phyloP scores from a whole-genome alignment of 1,140 invertebrate genomes.

The Drusus annulatus region DNA sequence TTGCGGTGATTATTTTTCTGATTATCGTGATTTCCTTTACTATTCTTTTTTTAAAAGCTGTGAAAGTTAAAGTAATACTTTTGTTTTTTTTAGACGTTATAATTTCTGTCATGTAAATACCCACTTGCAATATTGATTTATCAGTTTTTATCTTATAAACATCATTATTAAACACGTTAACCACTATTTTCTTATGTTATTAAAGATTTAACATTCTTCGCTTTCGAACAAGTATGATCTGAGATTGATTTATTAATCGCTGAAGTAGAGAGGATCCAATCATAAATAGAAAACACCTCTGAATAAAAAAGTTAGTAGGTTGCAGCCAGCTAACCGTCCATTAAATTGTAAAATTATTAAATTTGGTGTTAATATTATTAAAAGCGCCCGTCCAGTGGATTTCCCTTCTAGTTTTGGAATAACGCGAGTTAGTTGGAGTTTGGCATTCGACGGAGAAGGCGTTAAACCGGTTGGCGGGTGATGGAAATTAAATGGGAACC shows the following conservation, averaged over 20 bases:
- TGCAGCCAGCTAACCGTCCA: not conserved
- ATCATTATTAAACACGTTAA: no score
- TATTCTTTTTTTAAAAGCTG: no score
- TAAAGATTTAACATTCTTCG: no score
- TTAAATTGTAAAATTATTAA: no score
- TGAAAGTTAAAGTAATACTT: no score
- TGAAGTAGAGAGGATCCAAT: slow-evolving; percentile 7
- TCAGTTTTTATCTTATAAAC: no score
- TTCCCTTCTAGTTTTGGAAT: slow-evolving; percentile 19
- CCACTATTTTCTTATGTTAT: no score
- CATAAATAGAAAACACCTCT: not conserved
- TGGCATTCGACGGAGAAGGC: slow-evolving; percentile 20
- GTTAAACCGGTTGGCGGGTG: slow-evolving; percentile 1
- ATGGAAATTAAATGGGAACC: slow-evolving; percentile 4
- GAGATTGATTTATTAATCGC: not conserved
- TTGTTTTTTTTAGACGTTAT: no score
- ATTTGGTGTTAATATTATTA: not conserved
- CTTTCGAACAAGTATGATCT: not conserved
- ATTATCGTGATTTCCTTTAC: no score
- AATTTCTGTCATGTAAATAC: no score
- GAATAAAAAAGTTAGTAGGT: not conserved
- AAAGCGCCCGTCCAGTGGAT: not conserved
- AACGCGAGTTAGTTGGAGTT: slow-evolving; percentile 13
- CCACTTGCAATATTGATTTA: no score
- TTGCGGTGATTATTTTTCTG: no score